Base-by-base conservation (phyloP, 2,797 vertebrate species). In the Remorina albescens region DNA sequence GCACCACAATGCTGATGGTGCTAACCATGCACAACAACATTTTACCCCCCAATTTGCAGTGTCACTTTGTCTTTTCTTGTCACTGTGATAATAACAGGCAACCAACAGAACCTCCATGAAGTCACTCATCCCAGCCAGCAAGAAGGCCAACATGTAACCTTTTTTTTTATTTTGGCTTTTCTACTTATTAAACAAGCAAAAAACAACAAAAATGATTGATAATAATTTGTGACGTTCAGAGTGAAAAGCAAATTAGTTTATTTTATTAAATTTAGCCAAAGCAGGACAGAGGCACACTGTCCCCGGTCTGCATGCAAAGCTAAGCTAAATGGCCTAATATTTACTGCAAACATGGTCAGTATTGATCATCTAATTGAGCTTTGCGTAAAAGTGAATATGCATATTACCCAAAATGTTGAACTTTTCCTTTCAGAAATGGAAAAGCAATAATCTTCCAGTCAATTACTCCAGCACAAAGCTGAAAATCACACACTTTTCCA, bases 241-340 rank as follows among this genome's bases (percentile, higher is more conserved):
- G 47, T 18, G 19, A 6, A 13, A 30, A 19, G 19, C 1, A 13
- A 28, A n/a, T 44, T 3, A 5, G 10, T 49, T 3, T 10, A 49
- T 34, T 34, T 21, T 23, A 15, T 53, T n/a, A 32, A 11, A 30
- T 50, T n/a, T 42, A 18, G 32, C 41, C 25, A 8, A 10, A 18
- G 25, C 36, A 18, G 39, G 41, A 42, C 41, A 18, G 15, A 7
- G 16, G 47, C 3, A 5, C 11, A 5, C 47, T 26, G 18, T 49
- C 47, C 6, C 16, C 19, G 26, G 19, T 34, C 2, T 67, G 73
- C 47, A 16, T 71, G 67, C 50, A 58, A 74, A 64, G 50, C 42
- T 73, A 67, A 67, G 41, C 59, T 65, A 41, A 7, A 13, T 41
- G 39, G 39, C 39, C 47, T 67, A 15, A 63, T 23, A 41, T 13